phyloP scores from a whole-genome alignment of 2,113 vertebrate genomes.

The Crypturellus undulatus region DNA sequence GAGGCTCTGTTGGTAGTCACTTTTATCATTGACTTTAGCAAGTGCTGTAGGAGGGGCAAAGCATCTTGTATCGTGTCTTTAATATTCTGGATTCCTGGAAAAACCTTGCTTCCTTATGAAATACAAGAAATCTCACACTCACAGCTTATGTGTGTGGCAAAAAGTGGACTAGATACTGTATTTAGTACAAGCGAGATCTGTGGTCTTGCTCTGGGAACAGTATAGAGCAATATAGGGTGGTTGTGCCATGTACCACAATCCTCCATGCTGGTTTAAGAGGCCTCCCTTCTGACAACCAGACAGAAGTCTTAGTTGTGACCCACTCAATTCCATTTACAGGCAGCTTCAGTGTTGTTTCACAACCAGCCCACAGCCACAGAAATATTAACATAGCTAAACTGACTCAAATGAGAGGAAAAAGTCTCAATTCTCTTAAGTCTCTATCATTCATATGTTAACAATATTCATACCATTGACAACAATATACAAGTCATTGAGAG shows the following conservation, averaged over 20 bases:
- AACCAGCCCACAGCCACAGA: background rate
- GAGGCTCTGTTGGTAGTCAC: background rate
- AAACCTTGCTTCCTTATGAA: background rate
- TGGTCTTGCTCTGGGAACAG: background rate
- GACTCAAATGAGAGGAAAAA: background rate
- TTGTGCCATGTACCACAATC: background rate
- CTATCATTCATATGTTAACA: background rate
- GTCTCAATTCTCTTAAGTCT: background rate
- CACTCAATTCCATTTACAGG: background rate
- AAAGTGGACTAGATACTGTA: background rate
- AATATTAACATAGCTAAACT: background rate
- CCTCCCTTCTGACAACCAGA: background rate
- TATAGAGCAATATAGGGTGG: rapidly evolving
- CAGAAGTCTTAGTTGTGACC: background rate
- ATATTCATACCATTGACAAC: background rate
- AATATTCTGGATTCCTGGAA: background rate
- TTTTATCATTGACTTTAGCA: background rate
- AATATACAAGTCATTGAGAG: background rate
- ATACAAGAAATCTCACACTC: background rate
- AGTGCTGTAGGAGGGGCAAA: background rate
- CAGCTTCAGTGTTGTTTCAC: background rate
- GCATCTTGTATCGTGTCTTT: background rate
- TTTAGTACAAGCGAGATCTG: background rate
- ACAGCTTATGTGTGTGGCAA: background rate
- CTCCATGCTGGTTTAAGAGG: background rate